Percentiles rank a stretch among this genome's conserved stretches.
Conservation (phyloP, 2,113 vertebrate species). For the Orycteropus afer region DNA sequence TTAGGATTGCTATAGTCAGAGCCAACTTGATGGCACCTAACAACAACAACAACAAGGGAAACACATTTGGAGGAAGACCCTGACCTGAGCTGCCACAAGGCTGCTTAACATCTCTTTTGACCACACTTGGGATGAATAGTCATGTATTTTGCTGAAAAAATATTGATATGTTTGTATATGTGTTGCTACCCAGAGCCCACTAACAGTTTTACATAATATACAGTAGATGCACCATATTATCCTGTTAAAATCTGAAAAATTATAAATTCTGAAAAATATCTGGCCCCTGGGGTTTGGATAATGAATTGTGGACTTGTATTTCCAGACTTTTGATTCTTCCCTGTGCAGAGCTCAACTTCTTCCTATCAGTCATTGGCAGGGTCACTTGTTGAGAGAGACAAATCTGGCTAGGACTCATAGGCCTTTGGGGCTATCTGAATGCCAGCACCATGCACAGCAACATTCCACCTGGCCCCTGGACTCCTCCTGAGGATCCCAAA, state of each 20-base stretch:
- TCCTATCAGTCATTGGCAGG: neutral
- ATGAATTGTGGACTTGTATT: neutral
- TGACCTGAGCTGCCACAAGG: neutral
- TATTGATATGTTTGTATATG: neutral
- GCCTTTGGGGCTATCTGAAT: neutral
- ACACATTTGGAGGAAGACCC: conserved; percentile 28
- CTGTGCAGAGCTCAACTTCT: neutral
- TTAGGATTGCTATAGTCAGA: too few relatives aligned
- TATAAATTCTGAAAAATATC: conserved; percentile 45
- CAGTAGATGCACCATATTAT: neutral
- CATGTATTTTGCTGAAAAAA: conserved; percentile 40
- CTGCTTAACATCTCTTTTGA: neutral
- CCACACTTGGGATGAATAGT: neutral
- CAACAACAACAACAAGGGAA: too few relatives aligned
- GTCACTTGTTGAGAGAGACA: neutral
- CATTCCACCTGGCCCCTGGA: fast-evolving
- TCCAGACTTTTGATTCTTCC: neutral
- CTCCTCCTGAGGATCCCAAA: neutral
- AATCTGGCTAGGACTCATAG: neutral
- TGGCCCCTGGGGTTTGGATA: neutral
- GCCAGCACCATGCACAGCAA: conserved; percentile 56
- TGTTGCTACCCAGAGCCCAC: neutral
- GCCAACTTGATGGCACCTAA: too few relatives aligned
- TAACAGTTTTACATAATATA: neutral
- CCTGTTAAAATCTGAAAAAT: conserved; percentile 36